phyloP scores from a whole-genome alignment of 2,888 invertebrate genomes.

The Deilephila porcellus region DNA sequence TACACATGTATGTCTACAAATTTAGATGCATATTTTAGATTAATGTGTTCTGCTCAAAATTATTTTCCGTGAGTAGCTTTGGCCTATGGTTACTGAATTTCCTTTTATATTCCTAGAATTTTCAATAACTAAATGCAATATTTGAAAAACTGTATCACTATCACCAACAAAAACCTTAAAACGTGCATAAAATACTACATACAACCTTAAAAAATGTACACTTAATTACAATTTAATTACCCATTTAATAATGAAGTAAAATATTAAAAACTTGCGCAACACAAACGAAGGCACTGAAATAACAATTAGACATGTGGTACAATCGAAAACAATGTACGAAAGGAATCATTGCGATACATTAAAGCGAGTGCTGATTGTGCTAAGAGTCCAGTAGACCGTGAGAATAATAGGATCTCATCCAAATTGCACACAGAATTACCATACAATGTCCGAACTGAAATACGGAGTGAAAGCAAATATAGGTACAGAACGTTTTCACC shows the following conservation, averaged over 20 bases:
- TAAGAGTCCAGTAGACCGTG: constrained; percentile 64
- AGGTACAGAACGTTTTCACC: constrained; percentile 36
- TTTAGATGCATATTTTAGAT: no score
- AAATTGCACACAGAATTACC: constrained; percentile 63
- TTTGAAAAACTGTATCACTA: neutral
- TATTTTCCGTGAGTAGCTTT: no score
- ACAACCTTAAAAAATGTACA: neutral
- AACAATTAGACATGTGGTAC: constrained; percentile 26
- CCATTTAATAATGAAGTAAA: neutral
- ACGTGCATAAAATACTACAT: neutral
- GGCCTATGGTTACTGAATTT: no score
- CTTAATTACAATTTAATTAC: neutral
- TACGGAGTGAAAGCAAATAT: constrained; percentile 65
- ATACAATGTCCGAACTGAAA: constrained; percentile 63
- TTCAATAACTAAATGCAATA: no score
- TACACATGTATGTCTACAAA: no score
- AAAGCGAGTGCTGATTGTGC: constrained; percentile 61
- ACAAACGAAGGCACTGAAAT: constrained; percentile 28
- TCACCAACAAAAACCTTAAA: neutral
- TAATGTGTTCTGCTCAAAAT: no score
- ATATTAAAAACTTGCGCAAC: constrained; percentile 9
- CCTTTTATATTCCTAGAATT: no score
- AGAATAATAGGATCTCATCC: constrained; percentile 60
- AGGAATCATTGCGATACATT: constrained; percentile 53
- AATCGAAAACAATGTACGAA: constrained; percentile 46